These are phyloP conservation scores for Cephonodes hylas DNA, from an alignment of 2,888 invertebrate species.

Conservation along the genomic window DNA sequence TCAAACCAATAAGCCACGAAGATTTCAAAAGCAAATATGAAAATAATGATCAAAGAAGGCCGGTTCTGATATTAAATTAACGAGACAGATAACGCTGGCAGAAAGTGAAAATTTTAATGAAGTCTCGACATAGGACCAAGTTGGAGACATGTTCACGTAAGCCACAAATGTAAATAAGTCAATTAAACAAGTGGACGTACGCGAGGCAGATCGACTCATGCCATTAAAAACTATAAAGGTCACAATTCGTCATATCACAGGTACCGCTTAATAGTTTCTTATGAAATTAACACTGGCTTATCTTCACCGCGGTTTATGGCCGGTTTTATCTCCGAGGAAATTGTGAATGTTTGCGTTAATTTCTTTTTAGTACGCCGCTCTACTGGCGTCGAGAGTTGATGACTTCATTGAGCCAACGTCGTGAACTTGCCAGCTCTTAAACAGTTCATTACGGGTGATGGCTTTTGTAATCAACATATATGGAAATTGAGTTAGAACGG, in stretches of 20 bases:
- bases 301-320: conserved; percentile 54
- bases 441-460: background rate
- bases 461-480: background rate
- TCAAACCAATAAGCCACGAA: background rate
- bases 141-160: background rate
- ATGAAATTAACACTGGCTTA: conserved; percentile 64
- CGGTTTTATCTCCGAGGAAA: conserved; percentile 60
- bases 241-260: conserved; percentile 45
- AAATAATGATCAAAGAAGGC: background rate
- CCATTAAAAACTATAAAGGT: conserved; percentile 36
- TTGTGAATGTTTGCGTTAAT: conserved; percentile 53
- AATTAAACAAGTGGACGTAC: conserved; percentile 1
- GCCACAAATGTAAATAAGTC: conserved; percentile 9
- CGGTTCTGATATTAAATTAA: background rate
- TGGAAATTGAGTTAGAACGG: background rate
- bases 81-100: background rate
- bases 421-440: background rate
- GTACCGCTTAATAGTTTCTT: conserved; percentile 56
- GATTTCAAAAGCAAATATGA: background rate
- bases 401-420: conserved; percentile 22
- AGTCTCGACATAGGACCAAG: background rate
- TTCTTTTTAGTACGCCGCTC: conserved; percentile 15
- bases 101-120: conserved; percentile 1
- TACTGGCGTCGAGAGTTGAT: conserved; percentile 17
- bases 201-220: background rate